A percentile compares a stretch with the other conserved stretches of the same genome.
phyloP scores from a whole-genome alignment of 2,888 invertebrate species.

The Agrochola macilenta region DNA sequence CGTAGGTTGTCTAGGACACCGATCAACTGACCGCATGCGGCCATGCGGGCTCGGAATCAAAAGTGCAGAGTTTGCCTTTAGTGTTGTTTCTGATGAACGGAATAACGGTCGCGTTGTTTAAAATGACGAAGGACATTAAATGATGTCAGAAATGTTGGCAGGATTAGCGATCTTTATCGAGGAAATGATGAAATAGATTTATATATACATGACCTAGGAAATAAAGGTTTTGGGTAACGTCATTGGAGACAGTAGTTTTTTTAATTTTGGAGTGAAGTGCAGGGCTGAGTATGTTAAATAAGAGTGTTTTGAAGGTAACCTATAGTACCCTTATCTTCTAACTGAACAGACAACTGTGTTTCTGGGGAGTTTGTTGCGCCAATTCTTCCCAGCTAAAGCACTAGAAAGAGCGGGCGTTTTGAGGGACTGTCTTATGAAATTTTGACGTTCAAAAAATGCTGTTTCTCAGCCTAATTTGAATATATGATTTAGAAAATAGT shows the following conservation, averaged over 20 bases:
- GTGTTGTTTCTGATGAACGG: background rate
- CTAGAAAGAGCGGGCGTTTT: too few relatives aligned
- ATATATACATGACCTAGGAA: too few relatives aligned
- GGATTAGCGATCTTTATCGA: constrained; percentile 26
- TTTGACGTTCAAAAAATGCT: too few relatives aligned
- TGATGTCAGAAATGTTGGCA: constrained; percentile 29
- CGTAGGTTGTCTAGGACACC: too few relatives aligned
- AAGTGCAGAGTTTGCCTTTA: background rate
- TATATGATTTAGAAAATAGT: background rate
- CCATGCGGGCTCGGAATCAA: background rate
- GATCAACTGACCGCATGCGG: background rate
- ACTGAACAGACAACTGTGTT: too few relatives aligned
- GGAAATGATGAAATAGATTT: constrained; percentile 22
- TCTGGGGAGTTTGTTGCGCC: too few relatives aligned
- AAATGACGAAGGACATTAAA: constrained; percentile 13
- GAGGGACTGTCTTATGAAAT: too few relatives aligned
- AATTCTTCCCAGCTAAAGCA: too few relatives aligned
- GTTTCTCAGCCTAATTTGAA: too few relatives aligned
- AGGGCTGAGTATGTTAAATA: background rate
- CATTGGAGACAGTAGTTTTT: too few relatives aligned
- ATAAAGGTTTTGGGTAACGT: too few relatives aligned
- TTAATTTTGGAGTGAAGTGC: too few relatives aligned
- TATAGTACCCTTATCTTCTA: background rate
- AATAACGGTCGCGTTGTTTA: background rate
- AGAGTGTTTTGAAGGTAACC: background rate